phyloP scores from a whole-genome alignment of 2,113 vertebrate genomes.

The Ahaetulla prasina region DNA sequence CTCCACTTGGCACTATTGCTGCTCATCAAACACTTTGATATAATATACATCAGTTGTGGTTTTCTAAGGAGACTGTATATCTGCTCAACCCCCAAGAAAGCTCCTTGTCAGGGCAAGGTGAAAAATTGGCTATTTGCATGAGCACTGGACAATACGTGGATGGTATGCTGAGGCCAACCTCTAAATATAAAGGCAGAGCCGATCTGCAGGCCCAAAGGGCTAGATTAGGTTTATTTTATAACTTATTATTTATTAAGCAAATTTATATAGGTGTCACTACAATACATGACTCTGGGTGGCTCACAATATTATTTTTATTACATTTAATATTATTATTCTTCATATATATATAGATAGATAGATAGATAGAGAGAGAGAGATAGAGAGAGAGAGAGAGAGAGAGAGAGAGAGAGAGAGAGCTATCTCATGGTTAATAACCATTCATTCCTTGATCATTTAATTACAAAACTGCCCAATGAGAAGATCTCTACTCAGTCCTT shows the following conservation, averaged over 20 bases:
- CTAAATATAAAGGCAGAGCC: not conserved
- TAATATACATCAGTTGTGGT: not conserved
- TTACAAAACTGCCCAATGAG: no score
- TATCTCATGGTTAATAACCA: no score
- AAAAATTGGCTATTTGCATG: not conserved
- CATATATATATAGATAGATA: no score
- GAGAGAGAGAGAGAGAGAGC: no score
- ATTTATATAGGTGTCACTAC: not conserved
- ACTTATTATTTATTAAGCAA: not conserved
- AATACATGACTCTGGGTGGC: not conserved
- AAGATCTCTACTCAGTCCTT: no score
- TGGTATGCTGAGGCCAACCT: not conserved
- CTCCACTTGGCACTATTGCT: constrained; percentile 20
- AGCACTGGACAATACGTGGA: not conserved
- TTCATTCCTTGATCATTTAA: no score
- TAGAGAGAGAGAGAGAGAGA: no score
- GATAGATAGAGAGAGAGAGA: no score
- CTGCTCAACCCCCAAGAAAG: constrained; percentile 23
- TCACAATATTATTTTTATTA: not conserved
- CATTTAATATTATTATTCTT: not conserved
- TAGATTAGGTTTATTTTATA: not conserved
- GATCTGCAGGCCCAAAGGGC: not conserved
- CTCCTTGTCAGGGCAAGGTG: not conserved
- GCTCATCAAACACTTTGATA: constrained; percentile 12
- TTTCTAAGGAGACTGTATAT: constrained; percentile 13